Evolutionary conservation across 2,113 vertebrate species (phyloP), one percentile per base, ranked within the genome.

Genomic region (Pangasianodon hypophthalmus): DNA sequence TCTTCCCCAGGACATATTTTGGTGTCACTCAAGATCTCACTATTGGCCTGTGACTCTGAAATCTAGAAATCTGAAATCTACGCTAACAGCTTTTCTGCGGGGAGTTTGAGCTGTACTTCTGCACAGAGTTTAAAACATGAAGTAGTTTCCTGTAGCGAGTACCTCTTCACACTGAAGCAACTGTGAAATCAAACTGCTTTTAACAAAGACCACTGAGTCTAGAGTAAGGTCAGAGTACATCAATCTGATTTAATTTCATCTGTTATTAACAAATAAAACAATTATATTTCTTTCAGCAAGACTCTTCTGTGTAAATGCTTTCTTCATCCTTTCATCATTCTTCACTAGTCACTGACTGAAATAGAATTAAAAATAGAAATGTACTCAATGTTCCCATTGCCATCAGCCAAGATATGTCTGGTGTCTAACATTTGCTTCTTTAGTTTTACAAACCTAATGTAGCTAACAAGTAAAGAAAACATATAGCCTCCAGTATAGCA

Each of bases 71-170:
- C 69, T 71, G 14, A 37, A 16, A 71, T 85, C 7, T 89, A 37
- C 29, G 29, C 87, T 44, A 16, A 69, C 85, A 77, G 48, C 52
- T 24, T 58, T 71, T 54, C 10, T 86, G n/a, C 58, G 52, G 29
- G 84, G 58, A 77, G 50, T 67, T 26, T n/a, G 9, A 62, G 88
- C 44, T 32, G 46, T 24, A 69, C 56, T 41, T 19, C 16, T 73
- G 29, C 88, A 69, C 46, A 56, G 41, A 29, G 32, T 71, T 85
- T 91, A 18, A n/a, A 60, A 80, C 58, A 86, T 92, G 90, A 91
- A 85, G 64, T 91, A 73, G 91, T 90, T 92, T 93, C 92, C 92
- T 93, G 21, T 84, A 44, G 13, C 16, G 46, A 64, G 32, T 29
- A 54, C 29, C 58, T 64, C 79, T 21, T 50, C 60, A 52, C 79